Percentiles rank a stretch among this genome's conserved stretches.
Evolutionary conservation across 1,140 invertebrate species (phyloP).

Genomic region (Theocolax elegans): DNA sequence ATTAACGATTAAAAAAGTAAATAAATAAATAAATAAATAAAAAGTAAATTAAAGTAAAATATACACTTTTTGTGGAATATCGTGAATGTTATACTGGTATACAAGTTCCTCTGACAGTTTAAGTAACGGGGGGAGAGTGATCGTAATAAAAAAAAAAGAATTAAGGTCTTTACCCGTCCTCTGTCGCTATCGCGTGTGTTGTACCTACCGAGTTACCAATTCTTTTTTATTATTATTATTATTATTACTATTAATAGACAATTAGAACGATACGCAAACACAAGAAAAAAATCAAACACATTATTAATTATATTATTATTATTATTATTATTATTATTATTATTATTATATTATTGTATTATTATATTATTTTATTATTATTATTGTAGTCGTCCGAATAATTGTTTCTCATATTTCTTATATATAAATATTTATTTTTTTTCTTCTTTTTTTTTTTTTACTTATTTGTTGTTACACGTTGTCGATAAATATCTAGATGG

Average conservation of each 20-base stretch:
- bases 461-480: background rate
- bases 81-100: conserved; percentile 59
- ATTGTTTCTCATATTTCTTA: no score
- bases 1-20: no score
- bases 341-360: background rate
- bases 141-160: conserved; percentile 29
- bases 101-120: conserved; percentile 65
- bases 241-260: conserved; percentile 41
- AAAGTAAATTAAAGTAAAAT: conserved; percentile 23
- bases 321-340: no score
- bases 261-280: no score
- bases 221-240: conserved; percentile 40
- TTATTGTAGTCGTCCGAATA: conserved; percentile 25
- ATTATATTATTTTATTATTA: conserved; percentile 30
- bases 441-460: conserved; percentile 33
- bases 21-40: no score
- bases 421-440: conserved; percentile 43
- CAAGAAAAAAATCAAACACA: no score
- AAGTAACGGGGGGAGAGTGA: conserved; percentile 54
- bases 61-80: conserved; percentile 35
- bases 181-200: no score
- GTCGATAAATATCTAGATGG: no score
- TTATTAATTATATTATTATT: no score
- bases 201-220: background rate
- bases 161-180: no score